Base-by-base conservation (phyloP, 2,797 vertebrate genomes). In the Amphiprion clarkii region DNA sequence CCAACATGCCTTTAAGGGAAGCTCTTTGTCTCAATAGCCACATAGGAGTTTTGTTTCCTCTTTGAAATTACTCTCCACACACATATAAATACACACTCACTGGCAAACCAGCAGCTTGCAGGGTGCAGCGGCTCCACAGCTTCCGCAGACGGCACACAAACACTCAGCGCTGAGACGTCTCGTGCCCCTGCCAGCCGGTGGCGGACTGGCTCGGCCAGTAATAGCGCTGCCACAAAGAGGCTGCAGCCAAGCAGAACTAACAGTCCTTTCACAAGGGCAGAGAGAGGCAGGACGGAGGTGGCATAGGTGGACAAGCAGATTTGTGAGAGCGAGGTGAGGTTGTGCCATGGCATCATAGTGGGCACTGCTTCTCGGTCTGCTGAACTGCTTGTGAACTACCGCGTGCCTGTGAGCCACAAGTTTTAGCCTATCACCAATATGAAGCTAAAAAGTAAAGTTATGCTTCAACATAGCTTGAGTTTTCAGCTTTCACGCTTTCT, bases 171-270 rank as follows among this genome's bases (percentile, higher is more conserved):
- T 77, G 83, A 89, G 85, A 81, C 40, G 63, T 90, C 82, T 87
- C 67, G 71, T 82, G 71, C 67, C 83, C 70, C 86, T 87, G 88
- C 89, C 93, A 92, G 83, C 85, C 78, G 76, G 80, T 71, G 83
- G 87, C 68, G 69, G 90, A 91, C 91, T 92, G 88, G 82, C 90
- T 78, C 46, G 9, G 71, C 65, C 82, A 64, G 79, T 84, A 91
- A 90, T 86, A 82, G 83, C 65, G 46, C 36, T 52, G 69, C 85
- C 90, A 91, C 90, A 90, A 90, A 92, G 86, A 85, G 83, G 81
- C 75, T 78, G 88, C 87, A 87, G 87, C 80, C 82, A 79, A 81
- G 90, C 91, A 88, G 88, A 92, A 92, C 91, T 92, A 91, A 93
- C 83, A 16, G 81, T 76, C 72, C 84, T 82, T 89, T 89, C 81